Base-by-base conservation (phyloP, 2,113 vertebrate genomes). In the Picathartes gymnocephalus region DNA sequence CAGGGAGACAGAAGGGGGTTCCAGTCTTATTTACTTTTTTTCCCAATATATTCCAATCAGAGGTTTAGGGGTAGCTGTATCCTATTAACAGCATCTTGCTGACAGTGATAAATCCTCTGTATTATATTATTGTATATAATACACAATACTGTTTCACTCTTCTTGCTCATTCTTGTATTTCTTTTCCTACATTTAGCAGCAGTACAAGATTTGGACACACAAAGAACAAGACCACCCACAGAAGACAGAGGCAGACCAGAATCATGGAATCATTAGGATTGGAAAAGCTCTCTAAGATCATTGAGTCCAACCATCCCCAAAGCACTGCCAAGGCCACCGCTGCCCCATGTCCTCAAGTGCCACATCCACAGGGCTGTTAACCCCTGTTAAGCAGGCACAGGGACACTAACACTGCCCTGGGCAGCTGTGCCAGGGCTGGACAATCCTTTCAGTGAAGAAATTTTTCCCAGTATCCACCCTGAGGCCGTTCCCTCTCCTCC, bases 401-500 rank as follows among this genome's bases (percentile, higher is more conserved):
- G 7, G 19, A 39, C 27, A 35, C 12, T 5, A 9, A 7, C 30
- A 3, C 27, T 57, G 35, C 35, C 51, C 60, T 39, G 44, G 22
- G 11, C 51, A 68, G 61, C n/a, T 35, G 16, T 15, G 45, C 61
- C 61, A 68, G 23, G 23, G 20, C 39, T 6, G 4, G 13, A 6
- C 7, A 6, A 6, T 9, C 1, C 11, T n/a, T 60, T 30, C 23
- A 5, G 3, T 3, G 9, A 14, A 14, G 33, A 6, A 51, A 60
- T n/a, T 30, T 30, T 9, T 0, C 19, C 17, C 22, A 25, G 4
- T 0, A 5, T 15, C 51, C 51, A 7, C 1, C 45, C 45, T 30
- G 13, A 4, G 69, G 53, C 53, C 5, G 1, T 66, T 58, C 19
- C 51, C 51, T 45, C 69, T 73, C 6, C 22, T 58, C 60, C 69